Conservation (phyloP, 2,113 vertebrate species). For the Oreotrochilus melanogaster region DNA sequence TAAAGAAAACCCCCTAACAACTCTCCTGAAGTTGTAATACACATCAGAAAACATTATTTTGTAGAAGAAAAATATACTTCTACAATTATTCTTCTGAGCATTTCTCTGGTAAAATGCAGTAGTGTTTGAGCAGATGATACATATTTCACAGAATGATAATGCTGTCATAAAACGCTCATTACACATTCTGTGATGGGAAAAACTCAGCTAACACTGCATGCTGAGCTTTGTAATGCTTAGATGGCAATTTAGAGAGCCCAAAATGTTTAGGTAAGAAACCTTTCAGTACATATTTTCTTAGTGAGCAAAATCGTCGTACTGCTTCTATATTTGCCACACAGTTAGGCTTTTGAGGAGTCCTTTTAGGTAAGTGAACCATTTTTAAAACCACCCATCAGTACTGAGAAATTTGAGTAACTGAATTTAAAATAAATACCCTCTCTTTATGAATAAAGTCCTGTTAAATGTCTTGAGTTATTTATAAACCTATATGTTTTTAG, state of each 20-base stretch:
- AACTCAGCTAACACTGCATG: not conserved
- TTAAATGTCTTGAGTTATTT: slow-evolving; percentile 53
- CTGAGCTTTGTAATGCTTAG: not conserved
- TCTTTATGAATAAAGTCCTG: slow-evolving; percentile 65
- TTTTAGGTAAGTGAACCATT: slow-evolving; percentile 22
- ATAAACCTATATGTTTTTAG: slow-evolving; percentile 51
- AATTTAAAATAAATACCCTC: slow-evolving; percentile 51
- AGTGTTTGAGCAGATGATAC: not conserved
- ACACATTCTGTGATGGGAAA: slow-evolving; percentile 13
- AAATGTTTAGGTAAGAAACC: slow-evolving; percentile 54
- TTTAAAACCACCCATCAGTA: slow-evolving; percentile 29
- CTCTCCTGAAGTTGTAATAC: not conserved
- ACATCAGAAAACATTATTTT: not conserved
- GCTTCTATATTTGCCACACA: slow-evolving; percentile 35
- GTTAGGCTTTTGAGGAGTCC: slow-evolving; percentile 41
- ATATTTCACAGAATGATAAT: not conserved
- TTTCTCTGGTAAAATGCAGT: not conserved
- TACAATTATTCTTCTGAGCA: not conserved
- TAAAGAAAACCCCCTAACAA: not conserved
- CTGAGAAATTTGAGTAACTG: slow-evolving; percentile 58
- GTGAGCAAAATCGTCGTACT: slow-evolving; percentile 25
- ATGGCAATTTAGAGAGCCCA: slow-evolving; percentile 44
- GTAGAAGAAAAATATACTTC: not conserved
- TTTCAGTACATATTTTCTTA: slow-evolving; percentile 35
- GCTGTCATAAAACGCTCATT: not conserved